Conservation (phyloP, 2,113 vertebrate species). For the Rhinogobius similis region DNA sequence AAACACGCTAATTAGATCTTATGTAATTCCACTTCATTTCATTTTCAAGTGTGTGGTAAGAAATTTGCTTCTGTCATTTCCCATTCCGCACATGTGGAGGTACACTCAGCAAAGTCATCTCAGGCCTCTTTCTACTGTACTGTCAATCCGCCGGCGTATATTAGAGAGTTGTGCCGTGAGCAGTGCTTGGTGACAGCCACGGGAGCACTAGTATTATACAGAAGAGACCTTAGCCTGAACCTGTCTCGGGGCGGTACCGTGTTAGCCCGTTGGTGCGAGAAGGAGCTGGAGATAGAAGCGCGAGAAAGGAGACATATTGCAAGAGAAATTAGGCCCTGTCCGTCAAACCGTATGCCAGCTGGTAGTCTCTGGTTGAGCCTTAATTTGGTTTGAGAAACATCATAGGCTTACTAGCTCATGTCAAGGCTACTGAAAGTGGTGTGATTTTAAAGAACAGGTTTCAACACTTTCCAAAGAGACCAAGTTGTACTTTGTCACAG, state of each 20-base stretch:
- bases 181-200: conserved; percentile 2
- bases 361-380: neutral
- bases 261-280: neutral
- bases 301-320: neutral
- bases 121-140: neutral
- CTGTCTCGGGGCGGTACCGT: neutral
- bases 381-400: conserved; percentile 4
- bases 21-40: neutral
- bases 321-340: neutral
- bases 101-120: neutral
- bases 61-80: neutral
- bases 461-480: neutral
- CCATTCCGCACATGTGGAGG: neutral
- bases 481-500: neutral
- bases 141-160: neutral
- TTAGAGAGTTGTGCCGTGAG: neutral
- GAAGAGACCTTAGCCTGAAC: conserved; percentile 8
- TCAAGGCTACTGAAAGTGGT: conserved; percentile 2
- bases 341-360: neutral
- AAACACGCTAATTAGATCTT: neutral
- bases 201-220: neutral
- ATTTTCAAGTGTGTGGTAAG: neutral
- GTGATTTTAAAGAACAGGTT: neutral
- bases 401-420: neutral
- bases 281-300: neutral